Base-by-base conservation (phyloP, 2,113 vertebrate genomes). In the Ammodytes dubius region DNA sequence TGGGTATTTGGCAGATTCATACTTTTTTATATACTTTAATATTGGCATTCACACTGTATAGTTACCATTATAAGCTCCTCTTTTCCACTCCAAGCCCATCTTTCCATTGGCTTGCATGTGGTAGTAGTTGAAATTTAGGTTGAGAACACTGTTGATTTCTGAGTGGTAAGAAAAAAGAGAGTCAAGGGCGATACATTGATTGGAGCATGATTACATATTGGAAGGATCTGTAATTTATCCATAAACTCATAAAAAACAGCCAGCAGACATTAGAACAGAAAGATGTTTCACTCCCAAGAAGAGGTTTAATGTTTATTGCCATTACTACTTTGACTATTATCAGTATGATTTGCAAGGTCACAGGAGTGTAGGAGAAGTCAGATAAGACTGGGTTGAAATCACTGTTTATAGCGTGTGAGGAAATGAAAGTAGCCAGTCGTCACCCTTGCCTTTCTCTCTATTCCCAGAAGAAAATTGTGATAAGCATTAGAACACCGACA, bases 41-140 rank as follows among this genome's bases (percentile, higher is more conserved):
- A 69, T 57, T 66, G 19, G 19, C 2, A 64, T 15, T 43, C 4
- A 19, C 43, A 65, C 13, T 69, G 52, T 50, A 49, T 53, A 60
- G 1, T 78, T 73, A 82, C 82, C 79, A 70, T 76, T 14, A 46
- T 12, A 19, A 53, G 6, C 13, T 66, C 61, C n/a, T 61, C 40
- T 45, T 70, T 77, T 73, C 7, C 19, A 15, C 0, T 27, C 54
- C 35, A 54, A n/a, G 35, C 54, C 40, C 15, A 57, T 2, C 39
- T 65, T 8, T 89, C 88, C 89, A 91, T 84, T 2, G 47, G 63
- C 43, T 72, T 63, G 53, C 37, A 54, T 76, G 15, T n/a, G 42
- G 15, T 9, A 19, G 10, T 4, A 58, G 17, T 15, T 71, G 45
- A 82, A 50, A 0, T 69, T 35, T 40, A 40, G 39, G 14, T 27